These are phyloP conservation scores for Maconellicoccus hirsutus DNA, from an alignment of 1,140 invertebrate genomes.

Conservation along the genomic window DNA sequence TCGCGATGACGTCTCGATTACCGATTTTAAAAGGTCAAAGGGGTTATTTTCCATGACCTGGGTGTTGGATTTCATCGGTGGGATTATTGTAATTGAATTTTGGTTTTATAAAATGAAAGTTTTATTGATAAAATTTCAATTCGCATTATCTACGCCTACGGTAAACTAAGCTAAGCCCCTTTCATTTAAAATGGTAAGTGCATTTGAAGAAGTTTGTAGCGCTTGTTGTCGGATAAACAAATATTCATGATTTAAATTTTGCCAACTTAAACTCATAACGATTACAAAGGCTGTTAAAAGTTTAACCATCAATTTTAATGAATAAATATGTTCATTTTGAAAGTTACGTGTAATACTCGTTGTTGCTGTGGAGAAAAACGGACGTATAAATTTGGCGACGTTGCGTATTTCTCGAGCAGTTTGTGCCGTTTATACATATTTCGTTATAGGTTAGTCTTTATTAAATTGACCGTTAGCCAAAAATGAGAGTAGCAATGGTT, in stretches of 20 bases:
- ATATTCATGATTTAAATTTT: not conserved
- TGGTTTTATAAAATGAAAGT: no score
- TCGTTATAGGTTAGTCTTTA: not conserved
- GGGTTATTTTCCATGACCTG: no score
- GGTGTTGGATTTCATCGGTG: no score
- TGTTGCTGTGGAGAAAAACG: not conserved
- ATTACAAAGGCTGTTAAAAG: not conserved
- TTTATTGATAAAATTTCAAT: no score
- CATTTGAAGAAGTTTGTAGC: not conserved
- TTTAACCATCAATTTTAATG: not conserved
- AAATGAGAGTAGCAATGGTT: not conserved
- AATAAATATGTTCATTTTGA: conserved; percentile 10
- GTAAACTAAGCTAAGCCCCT: not conserved
- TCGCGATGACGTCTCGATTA: no score
- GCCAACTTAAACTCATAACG: not conserved
- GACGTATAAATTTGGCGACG: not conserved
- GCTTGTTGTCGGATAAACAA: not conserved
- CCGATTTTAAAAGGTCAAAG: no score
- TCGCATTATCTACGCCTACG: no score
- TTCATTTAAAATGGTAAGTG: not conserved
- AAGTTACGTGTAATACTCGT: not conserved
- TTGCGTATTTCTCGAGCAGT: not conserved
- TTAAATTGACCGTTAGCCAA: conserved; percentile 1
- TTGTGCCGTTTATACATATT: not conserved
- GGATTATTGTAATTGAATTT: no score